phyloP scores from a whole-genome alignment of 2,113 vertebrate genomes.

The Saguinus imperator region DNA sequence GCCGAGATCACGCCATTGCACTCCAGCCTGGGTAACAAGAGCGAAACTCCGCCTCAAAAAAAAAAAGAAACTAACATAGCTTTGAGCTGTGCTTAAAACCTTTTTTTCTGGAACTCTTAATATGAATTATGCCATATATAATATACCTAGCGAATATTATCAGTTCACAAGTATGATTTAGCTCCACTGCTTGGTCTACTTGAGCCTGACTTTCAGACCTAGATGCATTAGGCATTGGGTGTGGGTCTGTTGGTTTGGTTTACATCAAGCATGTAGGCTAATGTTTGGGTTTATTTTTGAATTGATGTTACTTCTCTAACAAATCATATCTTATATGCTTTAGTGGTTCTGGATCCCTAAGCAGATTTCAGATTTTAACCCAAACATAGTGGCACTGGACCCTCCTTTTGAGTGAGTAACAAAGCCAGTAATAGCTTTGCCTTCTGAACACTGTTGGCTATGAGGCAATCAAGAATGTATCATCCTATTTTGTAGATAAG shows the following conservation, averaged over 20 bases:
- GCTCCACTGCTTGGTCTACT: not conserved
- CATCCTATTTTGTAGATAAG: conserved; percentile 4
- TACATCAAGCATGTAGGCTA: too few species aligned
- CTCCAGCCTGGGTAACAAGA: too few species aligned
- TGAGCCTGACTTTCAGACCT: too few species aligned
- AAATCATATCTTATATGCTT: not conserved
- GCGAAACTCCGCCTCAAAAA: too few species aligned
- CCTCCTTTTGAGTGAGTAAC: not conserved
- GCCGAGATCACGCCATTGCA: too few species aligned
- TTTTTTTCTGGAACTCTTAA: not conserved
- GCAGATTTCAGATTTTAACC: conserved; percentile 38
- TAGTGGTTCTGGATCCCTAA: not conserved
- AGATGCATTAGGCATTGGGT: too few species aligned
- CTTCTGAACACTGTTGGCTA: not conserved
- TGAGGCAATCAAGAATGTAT: not conserved
- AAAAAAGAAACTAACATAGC: not conserved
- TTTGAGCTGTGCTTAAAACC: not conserved
- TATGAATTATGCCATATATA: not conserved
- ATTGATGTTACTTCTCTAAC: too few species aligned
- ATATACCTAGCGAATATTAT: conserved; percentile 9
- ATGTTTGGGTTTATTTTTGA: too few species aligned
- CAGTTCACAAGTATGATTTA: conserved; percentile 9
- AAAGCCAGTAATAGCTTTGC: not conserved
- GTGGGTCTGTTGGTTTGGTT: too few species aligned
- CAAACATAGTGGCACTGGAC: not conserved